These are phyloP conservation scores for Falcunculus frontatus DNA, from an alignment of 2,113 vertebrate species.

Conservation along the genomic window DNA sequence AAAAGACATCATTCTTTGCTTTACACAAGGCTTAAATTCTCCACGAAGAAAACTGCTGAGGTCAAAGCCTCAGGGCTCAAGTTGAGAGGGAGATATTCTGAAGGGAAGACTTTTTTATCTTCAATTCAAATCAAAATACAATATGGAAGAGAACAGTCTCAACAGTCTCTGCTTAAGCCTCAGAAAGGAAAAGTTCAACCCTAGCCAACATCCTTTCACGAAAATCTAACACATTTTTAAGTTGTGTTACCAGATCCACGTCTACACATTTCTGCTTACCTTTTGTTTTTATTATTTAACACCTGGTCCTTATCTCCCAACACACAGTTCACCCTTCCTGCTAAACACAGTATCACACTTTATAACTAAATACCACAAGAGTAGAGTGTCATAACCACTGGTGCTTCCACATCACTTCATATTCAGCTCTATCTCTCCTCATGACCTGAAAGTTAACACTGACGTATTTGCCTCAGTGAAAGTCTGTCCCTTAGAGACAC, in stretches of 20 bases:
- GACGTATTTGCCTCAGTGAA: rapidly evolving
- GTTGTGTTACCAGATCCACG: not conserved
- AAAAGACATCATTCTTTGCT: conserved; percentile 44
- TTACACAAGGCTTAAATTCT: conserved; percentile 59
- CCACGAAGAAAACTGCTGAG: not conserved
- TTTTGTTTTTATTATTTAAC: not conserved
- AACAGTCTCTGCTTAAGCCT: not conserved
- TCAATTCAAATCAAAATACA: not conserved
- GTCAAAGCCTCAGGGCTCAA: not conserved
- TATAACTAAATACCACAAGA: not conserved
- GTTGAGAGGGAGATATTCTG: not conserved
- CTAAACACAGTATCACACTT: not conserved
- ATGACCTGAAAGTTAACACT: not conserved
- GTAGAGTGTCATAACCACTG: not conserved
- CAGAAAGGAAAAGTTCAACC: not conserved
- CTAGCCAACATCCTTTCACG: not conserved
- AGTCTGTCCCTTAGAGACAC: not conserved
- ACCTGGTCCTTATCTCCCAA: not conserved
- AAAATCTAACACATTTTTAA: not conserved
- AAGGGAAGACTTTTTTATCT: not conserved
- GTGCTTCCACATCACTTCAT: not conserved
- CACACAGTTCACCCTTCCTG: not conserved
- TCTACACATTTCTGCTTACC: not conserved
- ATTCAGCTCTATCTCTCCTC: not conserved
- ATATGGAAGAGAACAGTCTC: not conserved